Evolutionary conservation across 1,140 invertebrate species (phyloP).

Genomic region (Rhopalosiphum padi): DNA sequence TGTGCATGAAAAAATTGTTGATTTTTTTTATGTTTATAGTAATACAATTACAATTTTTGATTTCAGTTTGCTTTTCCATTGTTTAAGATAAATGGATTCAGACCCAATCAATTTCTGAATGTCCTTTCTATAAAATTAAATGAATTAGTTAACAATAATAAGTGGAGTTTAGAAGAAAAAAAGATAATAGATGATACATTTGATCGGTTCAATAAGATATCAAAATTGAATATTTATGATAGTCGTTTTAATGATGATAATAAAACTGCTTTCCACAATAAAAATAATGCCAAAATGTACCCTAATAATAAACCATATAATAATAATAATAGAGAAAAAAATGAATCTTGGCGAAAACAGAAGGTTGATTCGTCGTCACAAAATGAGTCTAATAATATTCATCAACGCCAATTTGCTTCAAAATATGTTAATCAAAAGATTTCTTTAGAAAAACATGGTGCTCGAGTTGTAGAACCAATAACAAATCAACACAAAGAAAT

Average conservation of each 20-base stretch:
- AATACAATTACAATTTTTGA: not conserved
- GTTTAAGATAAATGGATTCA: not conserved
- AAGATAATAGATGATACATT: not conserved
- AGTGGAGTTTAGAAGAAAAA: conserved; percentile 26
- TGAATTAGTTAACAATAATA: not conserved
- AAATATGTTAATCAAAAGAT: not conserved
- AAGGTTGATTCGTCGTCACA: not conserved
- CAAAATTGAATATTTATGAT: not conserved
- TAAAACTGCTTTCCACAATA: not conserved
- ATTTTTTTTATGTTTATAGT: not conserved
- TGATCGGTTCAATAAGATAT: not conserved
- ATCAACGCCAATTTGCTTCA: not conserved
- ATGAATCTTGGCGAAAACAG: not conserved
- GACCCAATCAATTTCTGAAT: conserved; percentile 22
- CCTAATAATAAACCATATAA: not conserved
- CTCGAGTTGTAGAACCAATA: not conserved
- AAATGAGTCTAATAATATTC: not conserved
- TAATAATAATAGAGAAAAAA: too few species aligned
- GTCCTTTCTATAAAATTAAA: not conserved
- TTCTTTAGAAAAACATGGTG: not conserved
- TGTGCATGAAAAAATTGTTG: too few species aligned
- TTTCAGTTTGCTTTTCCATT: conserved; percentile 24
- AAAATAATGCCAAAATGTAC: not conserved
- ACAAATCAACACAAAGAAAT: not conserved
- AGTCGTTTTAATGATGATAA: not conserved